Evolutionary conservation across 2,113 vertebrate species (phyloP).

Genomic region (Zapornia atra): DNA sequence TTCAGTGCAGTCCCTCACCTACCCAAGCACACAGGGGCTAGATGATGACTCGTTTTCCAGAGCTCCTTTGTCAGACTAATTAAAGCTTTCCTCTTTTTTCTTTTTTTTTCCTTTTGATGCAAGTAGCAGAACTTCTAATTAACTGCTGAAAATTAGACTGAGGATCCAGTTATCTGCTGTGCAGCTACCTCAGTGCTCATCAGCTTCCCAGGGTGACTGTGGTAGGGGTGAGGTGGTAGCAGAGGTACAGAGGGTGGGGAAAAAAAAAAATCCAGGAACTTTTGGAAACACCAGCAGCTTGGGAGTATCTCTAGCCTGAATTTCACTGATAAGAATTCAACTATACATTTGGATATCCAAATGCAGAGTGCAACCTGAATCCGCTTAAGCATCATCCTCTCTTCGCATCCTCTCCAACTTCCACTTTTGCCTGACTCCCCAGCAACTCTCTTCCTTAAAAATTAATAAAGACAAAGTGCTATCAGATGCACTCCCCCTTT

Average conservation of each 20-base stretch:
- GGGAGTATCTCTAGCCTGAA: background rate
- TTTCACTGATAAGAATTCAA: background rate
- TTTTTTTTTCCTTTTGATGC: background rate
- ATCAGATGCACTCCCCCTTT: background rate
- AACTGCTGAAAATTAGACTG: background rate
- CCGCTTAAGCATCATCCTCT: background rate
- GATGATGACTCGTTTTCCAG: background rate
- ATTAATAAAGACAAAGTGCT: background rate
- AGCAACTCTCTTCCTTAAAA: background rate
- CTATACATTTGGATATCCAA: background rate
- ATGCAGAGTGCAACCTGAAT: background rate
- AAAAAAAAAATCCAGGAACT: background rate
- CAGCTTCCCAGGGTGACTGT: background rate
- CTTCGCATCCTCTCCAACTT: background rate
- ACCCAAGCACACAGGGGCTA: background rate
- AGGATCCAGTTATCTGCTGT: background rate
- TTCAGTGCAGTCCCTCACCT: background rate
- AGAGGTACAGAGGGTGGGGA: background rate
- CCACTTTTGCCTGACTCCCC: background rate
- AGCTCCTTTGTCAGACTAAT: background rate
- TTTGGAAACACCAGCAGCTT: background rate
- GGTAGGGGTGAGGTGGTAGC: background rate
- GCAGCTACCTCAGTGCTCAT: background rate
- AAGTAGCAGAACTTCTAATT: slow-evolving; percentile 4
- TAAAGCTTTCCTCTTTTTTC: background rate